Percentiles rank a stretch among this genome's conserved stretches.
phyloP scores from a whole-genome alignment of 1,140 invertebrate genomes.

The Drosophila arizonae region DNA sequence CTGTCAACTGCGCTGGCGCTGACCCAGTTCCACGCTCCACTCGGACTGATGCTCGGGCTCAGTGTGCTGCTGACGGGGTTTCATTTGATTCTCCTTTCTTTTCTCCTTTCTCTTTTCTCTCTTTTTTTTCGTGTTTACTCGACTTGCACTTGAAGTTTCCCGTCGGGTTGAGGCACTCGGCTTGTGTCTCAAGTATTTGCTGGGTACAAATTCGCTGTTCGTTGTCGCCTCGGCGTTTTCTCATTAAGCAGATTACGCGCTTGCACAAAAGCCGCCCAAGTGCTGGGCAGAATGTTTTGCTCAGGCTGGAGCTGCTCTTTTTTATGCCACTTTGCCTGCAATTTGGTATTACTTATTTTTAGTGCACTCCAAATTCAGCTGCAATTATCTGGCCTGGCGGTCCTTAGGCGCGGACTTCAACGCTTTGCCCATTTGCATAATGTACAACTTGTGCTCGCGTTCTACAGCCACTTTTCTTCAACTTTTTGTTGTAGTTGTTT shows the following conservation, averaged over 20 bases:
- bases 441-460: constrained; percentile 52
- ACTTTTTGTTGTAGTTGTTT: constrained; percentile 31
- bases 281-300: constrained; percentile 49
- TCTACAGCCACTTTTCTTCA: constrained; percentile 3
- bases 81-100: not conserved
- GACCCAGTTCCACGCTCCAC: constrained; percentile 52
- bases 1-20: constrained; percentile 46
- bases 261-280: constrained; percentile 52
- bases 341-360: constrained; percentile 57
- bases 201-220: constrained; percentile 70
- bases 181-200: constrained; percentile 70
- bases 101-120: too few species aligned
- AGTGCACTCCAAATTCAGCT: constrained; percentile 58
- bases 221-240: constrained; percentile 75
- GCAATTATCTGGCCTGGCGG: constrained; percentile 62
- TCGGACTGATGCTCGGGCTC: constrained; percentile 11
- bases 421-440: constrained; percentile 71
- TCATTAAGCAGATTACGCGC: constrained; percentile 75
- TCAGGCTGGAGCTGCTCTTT: constrained; percentile 19
- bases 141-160: constrained; percentile 7
- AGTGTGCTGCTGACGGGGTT: constrained; percentile 20
- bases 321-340: constrained; percentile 37
- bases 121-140: not conserved
- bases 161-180: constrained; percentile 14
- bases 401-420: constrained; percentile 70